Evolutionary conservation across 2,888 invertebrate genomes (phyloP).

Genomic region (Hoplodrina blanda): DNA sequence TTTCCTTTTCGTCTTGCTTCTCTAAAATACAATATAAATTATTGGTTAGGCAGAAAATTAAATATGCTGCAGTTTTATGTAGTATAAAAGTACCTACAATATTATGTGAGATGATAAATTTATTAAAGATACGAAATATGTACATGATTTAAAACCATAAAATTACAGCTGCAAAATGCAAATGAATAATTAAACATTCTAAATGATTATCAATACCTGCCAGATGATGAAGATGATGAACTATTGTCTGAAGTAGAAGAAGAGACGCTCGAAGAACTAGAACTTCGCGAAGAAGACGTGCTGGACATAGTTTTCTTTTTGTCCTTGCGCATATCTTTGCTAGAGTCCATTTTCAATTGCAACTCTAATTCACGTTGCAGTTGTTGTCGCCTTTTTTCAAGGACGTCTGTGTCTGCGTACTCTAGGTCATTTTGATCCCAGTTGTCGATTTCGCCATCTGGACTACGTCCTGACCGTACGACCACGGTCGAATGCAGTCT

Average conservation of each 20-base stretch:
- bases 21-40: constrained; percentile 69
- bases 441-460: constrained; percentile 93
- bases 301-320: constrained; percentile 93
- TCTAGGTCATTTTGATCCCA: constrained; percentile 95
- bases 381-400: constrained; percentile 94
- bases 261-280: constrained; percentile 92
- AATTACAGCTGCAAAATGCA: background rate
- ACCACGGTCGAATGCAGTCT: constrained; percentile 92
- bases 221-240: constrained; percentile 91
- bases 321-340: constrained; percentile 92
- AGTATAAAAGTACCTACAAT: background rate
- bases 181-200: no score
- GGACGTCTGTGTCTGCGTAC: constrained; percentile 95
- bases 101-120: background rate
- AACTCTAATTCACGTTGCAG: constrained; percentile 94
- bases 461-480: constrained; percentile 90
- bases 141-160: no score
- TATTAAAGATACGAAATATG: no score
- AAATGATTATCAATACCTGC: constrained; percentile 74
- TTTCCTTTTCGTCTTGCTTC: constrained; percentile 88
- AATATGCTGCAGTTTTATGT: background rate
- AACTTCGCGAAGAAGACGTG: constrained; percentile 93
- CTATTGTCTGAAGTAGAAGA: constrained; percentile 92
- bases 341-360: constrained; percentile 94
- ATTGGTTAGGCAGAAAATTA: background rate